A percentile compares a stretch with the other conserved stretches of the same genome.
Conservation (phyloP, 2,797 vertebrate genomes). For the Rhadinocentrus ornatus region DNA sequence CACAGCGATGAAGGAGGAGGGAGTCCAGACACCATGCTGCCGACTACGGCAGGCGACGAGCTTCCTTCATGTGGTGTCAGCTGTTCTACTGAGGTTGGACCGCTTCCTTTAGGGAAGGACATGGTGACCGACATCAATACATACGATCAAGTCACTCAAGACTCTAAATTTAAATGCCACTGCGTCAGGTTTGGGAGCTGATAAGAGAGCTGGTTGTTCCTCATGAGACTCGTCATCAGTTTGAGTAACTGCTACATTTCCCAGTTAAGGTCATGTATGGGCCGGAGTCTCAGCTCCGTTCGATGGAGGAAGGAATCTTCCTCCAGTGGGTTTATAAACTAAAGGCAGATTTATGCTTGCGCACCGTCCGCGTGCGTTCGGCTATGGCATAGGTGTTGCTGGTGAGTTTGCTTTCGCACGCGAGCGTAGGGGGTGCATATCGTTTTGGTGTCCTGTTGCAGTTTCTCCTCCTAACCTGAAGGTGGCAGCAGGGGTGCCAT, state of each 20-base stretch:
- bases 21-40: conserved; percentile 48
- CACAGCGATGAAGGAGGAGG: conserved; percentile 40
- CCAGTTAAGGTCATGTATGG: too few relatives aligned
- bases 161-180: conserved; percentile 36
- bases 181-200: conserved; percentile 17
- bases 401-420: too few relatives aligned
- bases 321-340: too few relatives aligned
- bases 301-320: too few relatives aligned
- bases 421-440: too few relatives aligned
- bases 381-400: too few relatives aligned
- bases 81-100: conserved; percentile 51
- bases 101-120: conserved; percentile 62
- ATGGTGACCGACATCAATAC: conserved; percentile 55
- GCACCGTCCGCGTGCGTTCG: too few relatives aligned
- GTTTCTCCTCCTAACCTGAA: too few relatives aligned
- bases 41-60: conserved; percentile 48
- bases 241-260: neutral
- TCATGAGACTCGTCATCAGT: conserved; percentile 11
- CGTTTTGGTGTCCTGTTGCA: too few relatives aligned
- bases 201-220: conserved; percentile 20
- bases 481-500: too few relatives aligned
- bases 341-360: too few relatives aligned
- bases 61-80: conserved; percentile 64
- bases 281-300: too few relatives aligned
- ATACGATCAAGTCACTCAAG: conserved; percentile 55